phyloP scores from a whole-genome alignment of 2,113 vertebrate species.

The Tenebrosternarchus preto region DNA sequence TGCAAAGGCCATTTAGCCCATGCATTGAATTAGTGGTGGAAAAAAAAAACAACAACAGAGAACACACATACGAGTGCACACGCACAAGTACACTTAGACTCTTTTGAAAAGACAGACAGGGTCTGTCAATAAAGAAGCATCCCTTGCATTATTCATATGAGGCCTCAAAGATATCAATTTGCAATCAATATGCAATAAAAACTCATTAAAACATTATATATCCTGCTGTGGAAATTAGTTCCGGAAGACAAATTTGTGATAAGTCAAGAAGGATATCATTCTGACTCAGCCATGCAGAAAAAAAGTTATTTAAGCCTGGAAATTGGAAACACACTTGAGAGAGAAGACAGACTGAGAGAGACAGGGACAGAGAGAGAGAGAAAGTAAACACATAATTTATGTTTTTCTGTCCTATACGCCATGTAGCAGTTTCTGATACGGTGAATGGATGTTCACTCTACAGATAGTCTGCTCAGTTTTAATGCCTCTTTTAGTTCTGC shows the following conservation, averaged over 20 bases:
- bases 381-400: constrained; percentile 25
- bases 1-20: constrained; percentile 55
- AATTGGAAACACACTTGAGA: constrained; percentile 61
- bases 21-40: constrained; percentile 56
- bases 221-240: constrained; percentile 72
- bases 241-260: constrained; percentile 69
- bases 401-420: constrained; percentile 19
- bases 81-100: not conserved
- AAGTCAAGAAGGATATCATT: constrained; percentile 69
- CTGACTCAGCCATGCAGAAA: constrained; percentile 69
- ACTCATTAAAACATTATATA: constrained; percentile 71
- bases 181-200: constrained; percentile 77
- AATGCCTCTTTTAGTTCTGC: constrained; percentile 21
- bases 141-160: constrained; percentile 60
- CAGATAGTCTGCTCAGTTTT: constrained; percentile 1
- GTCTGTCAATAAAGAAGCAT: constrained; percentile 2
- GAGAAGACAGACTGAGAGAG: not conserved
- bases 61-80: not conserved
- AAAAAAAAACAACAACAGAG: constrained; percentile 11
- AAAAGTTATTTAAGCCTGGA: constrained; percentile 70
- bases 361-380: not conserved
- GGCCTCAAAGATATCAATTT: constrained; percentile 67
- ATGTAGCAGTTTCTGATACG: not conserved
- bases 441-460: constrained; percentile 4
- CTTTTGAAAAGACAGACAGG: constrained; percentile 33